Percentiles rank a stretch among this genome's conserved stretches.
These are phyloP conservation scores for Drosophila siamana DNA, from an alignment of 2,888 invertebrate genomes.

Conservation along the genomic window DNA sequence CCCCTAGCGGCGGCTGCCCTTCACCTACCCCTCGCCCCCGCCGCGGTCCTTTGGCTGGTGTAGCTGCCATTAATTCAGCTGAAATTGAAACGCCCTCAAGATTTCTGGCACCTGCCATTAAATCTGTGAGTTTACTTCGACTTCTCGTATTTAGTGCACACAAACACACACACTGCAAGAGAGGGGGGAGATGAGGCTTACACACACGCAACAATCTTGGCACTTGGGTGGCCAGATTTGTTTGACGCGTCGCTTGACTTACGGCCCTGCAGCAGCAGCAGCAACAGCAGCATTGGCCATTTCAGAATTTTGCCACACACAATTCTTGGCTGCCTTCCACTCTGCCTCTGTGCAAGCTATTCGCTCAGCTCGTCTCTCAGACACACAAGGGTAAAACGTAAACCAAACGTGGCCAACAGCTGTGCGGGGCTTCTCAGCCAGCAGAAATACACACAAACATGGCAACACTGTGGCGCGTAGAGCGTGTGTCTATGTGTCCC, in stretches of 20 bases:
- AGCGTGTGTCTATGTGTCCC: constrained; percentile 70
- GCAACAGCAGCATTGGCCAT: constrained; percentile 60
- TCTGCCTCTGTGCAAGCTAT: constrained; percentile 21
- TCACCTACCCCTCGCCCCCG: not conserved
- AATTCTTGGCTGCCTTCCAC: not conserved
- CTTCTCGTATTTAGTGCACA: constrained; percentile 30
- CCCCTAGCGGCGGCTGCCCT: not conserved
- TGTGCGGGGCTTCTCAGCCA: constrained; percentile 69
- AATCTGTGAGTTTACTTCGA: constrained; percentile 46
- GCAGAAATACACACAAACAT: constrained; percentile 13
- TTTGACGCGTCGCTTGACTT: constrained; percentile 69
- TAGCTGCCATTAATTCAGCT: constrained; percentile 41
- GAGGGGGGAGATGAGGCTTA: not conserved
- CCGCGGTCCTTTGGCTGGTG: not conserved
- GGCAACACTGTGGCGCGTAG: constrained; percentile 1
- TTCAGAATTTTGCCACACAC: constrained; percentile 43
- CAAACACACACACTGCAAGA: not conserved
- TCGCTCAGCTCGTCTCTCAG: constrained; percentile 8
- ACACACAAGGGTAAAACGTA: constrained; percentile 62
- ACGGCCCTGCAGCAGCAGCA: constrained; percentile 58
- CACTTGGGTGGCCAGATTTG: constrained; percentile 69
- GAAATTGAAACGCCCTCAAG: constrained; percentile 51
- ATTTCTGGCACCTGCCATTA: constrained; percentile 64
- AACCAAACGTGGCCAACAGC: constrained; percentile 64
- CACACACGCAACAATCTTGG: constrained; percentile 46